Percentiles rank a stretch among this genome's conserved stretches.
phyloP scores from a whole-genome alignment of 2,113 vertebrate genomes.

The Melanerpes aurifrons region DNA sequence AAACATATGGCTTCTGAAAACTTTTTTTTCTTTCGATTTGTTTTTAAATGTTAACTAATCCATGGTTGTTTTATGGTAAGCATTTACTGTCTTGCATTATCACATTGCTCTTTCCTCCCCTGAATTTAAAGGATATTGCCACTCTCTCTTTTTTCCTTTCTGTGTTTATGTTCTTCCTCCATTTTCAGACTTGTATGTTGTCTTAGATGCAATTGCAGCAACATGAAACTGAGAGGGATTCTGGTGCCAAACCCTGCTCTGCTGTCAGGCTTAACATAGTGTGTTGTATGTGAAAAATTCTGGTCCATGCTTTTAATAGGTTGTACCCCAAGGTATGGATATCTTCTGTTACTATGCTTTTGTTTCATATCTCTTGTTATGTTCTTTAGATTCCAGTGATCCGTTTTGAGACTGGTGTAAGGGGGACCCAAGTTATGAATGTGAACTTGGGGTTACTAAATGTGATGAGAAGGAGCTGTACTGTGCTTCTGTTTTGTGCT shows the following conservation, averaged over 20 bases:
- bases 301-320: neutral
- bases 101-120: neutral
- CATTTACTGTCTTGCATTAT: fast-evolving
- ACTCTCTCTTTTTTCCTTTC: neutral
- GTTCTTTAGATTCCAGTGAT: neutral
- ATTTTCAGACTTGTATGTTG: neutral
- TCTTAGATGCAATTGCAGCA: neutral
- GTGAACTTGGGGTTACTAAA: neutral
- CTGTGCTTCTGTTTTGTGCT: neutral
- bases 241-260: neutral
- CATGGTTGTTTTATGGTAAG: neutral
- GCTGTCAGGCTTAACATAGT: fast-evolving
- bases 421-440: neutral
- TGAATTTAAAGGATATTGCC: neutral
- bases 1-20: neutral
- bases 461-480: neutral
- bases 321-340: neutral
- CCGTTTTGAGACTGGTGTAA: neutral
- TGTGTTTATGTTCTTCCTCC: neutral
- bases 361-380: neutral
- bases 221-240: neutral
- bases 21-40: neutral
- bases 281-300: neutral
- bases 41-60: neutral
- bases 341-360: neutral